Percentiles rank a stretch among this genome's conserved stretches.
These are phyloP conservation scores for Gasterosteus nipponicus DNA, from an alignment of 2,113 vertebrate species.

Conservation along the genomic window DNA sequence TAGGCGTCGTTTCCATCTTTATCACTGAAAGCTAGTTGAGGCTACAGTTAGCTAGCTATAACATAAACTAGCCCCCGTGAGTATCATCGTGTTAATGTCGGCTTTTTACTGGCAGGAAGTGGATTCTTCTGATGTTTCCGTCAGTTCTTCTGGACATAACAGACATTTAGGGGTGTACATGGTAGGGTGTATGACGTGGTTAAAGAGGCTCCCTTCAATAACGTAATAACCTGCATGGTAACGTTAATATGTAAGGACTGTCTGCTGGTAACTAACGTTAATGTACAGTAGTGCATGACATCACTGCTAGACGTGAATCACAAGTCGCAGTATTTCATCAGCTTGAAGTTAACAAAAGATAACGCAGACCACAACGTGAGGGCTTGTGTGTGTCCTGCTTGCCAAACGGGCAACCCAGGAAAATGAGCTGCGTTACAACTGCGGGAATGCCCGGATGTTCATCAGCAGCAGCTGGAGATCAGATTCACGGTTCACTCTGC, in stretches of 20 bases:
- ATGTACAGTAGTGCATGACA: neutral
- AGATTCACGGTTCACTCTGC: too few species aligned
- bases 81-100: too few species aligned
- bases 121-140: too few species aligned
- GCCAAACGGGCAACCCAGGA: too few species aligned
- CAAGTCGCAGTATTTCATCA: neutral
- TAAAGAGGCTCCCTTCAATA: neutral
- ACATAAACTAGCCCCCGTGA: neutral
- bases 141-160: neutral
- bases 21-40: neutral
- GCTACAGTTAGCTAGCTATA: neutral
- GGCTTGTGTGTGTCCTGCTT: too few species aligned
- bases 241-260: neutral
- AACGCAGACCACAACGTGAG: neutral
- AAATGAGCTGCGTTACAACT: too few species aligned
- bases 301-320: neutral
- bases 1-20: neutral
- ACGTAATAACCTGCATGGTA: neutral
- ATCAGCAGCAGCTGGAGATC: too few species aligned
- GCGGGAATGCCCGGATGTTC: too few species aligned
- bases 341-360: neutral
- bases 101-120: too few species aligned
- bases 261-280: neutral
- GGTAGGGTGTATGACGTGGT: neutral
- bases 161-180: neutral